A percentile compares a stretch with the other conserved stretches of the same genome.
Evolutionary conservation across 2,888 invertebrate species (phyloP).

Genomic region (Arrhopalites spinosus): DNA sequence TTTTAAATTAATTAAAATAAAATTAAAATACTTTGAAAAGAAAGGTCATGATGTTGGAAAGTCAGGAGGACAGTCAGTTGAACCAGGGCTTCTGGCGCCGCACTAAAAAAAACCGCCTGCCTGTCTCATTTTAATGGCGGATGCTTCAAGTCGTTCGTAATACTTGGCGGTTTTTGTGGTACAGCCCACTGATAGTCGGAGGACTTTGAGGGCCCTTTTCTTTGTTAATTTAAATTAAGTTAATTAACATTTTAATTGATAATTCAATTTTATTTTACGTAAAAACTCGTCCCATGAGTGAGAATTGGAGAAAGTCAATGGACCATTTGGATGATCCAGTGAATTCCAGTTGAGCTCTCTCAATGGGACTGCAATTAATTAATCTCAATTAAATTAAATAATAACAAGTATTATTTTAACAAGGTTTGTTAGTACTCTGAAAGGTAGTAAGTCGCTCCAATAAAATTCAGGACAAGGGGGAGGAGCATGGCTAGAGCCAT

Average conservation of each 20-base stretch:
- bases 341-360: constrained; percentile 47
- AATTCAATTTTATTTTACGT: too few relatives aligned
- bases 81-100: constrained; percentile 52
- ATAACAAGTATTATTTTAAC: too few relatives aligned
- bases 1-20: too few relatives aligned
- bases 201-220: constrained; percentile 50
- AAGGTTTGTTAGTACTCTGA: too few relatives aligned
- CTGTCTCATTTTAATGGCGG: constrained; percentile 52
- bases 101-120: constrained; percentile 49
- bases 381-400: too few relatives aligned
- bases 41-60: constrained; percentile 29
- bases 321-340: constrained; percentile 39
- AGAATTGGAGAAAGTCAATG: constrained; percentile 51
- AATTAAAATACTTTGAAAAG: too few relatives aligned
- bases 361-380: constrained; percentile 44
- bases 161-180: constrained; percentile 26
- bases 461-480: constrained; percentile 52
- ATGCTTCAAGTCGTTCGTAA: constrained; percentile 53
- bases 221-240: too few relatives aligned
- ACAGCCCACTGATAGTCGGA: constrained; percentile 49
- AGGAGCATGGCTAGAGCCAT: constrained; percentile 51
- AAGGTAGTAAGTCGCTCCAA: constrained; percentile 54
- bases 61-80: constrained; percentile 49
- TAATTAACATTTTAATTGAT: too few relatives aligned
- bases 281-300: too few relatives aligned